Conservation (phyloP, 2,797 vertebrate genomes). For the Apogon talboti region DNA sequence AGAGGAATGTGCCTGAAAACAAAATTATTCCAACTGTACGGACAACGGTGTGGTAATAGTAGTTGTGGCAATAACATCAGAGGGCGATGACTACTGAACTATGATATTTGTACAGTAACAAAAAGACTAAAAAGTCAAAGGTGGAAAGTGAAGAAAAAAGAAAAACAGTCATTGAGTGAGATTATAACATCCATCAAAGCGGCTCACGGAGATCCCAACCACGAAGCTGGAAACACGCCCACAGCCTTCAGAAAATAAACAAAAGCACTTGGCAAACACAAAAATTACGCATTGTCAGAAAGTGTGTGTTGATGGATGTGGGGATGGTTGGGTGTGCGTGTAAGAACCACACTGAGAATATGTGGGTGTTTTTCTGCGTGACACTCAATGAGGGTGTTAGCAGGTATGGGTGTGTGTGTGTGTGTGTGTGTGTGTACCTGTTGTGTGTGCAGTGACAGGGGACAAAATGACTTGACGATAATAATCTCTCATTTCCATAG, state of each 20-base stretch:
- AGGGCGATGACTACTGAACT: too few relatives aligned
- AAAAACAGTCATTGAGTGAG: not conserved
- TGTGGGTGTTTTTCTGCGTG: conserved; percentile 53
- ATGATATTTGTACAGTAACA: not conserved
- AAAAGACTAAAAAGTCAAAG: not conserved
- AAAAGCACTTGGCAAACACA: conserved; percentile 14
- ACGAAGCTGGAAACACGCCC: not conserved
- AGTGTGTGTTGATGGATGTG: conserved; percentile 15
- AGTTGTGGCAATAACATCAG: too few relatives aligned
- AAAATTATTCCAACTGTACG: too few relatives aligned
- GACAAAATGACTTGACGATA: conserved; percentile 33
- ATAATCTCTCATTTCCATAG: conserved; percentile 67
- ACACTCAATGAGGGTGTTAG: conserved; percentile 40
- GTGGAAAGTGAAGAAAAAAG: not conserved
- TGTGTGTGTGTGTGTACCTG: conserved; percentile 22
- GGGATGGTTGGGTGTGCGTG: conserved; percentile 2
- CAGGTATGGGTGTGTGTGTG: conserved; percentile 24
- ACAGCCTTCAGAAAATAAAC: not conserved
- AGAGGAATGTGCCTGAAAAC: too few relatives aligned
- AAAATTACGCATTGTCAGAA: conserved; percentile 4
- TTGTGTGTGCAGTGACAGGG: not conserved
- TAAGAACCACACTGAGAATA: conserved; percentile 2
- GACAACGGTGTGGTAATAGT: too few relatives aligned
- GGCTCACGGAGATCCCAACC: conserved; percentile 16
- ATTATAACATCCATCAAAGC: conserved; percentile 30